Evolutionary conservation across 2,888 invertebrate genomes (phyloP).

Genomic region (Gastracanthus pulcherrimus): DNA sequence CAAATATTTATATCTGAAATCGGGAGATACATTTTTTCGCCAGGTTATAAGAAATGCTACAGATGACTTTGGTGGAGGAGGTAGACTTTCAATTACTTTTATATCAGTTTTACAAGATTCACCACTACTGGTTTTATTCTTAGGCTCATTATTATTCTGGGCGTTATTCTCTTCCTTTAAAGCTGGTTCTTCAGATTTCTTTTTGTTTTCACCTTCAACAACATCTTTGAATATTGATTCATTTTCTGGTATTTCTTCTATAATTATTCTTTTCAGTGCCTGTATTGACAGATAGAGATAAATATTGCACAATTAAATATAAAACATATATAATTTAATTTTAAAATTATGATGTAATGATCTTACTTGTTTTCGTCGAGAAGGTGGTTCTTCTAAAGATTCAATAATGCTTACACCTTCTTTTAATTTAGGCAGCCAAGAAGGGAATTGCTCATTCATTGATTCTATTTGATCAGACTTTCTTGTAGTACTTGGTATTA

Average conservation of each 20-base stretch:
- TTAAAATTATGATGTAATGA: not conserved
- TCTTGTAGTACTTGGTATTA: conserved; percentile 59
- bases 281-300: conserved; percentile 72
- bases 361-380: conserved; percentile 82
- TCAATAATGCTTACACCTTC: conserved; percentile 75
- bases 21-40: conserved; percentile 79
- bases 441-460: conserved; percentile 71
- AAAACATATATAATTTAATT: not conserved
- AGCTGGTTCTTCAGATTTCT: conserved; percentile 50
- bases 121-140: conserved; percentile 35
- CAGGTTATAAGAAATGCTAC: conserved; percentile 84
- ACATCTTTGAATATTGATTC: conserved; percentile 56
- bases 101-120: conserved; percentile 59
- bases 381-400: conserved; percentile 82
- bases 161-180: not conserved
- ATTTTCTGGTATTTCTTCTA: conserved; percentile 76
- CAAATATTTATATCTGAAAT: conserved; percentile 81
- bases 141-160: not conserved
- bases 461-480: conserved; percentile 25
- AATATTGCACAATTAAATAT: not conserved
- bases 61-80: conserved; percentile 80
- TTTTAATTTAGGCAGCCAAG: conserved; percentile 76
- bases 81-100: conserved; percentile 63
- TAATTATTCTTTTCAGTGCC: conserved; percentile 79
- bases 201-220: conserved; percentile 39